These are phyloP conservation scores for Xenopus petersii DNA, from an alignment of 2,797 vertebrate species.

Conservation along the genomic window DNA sequence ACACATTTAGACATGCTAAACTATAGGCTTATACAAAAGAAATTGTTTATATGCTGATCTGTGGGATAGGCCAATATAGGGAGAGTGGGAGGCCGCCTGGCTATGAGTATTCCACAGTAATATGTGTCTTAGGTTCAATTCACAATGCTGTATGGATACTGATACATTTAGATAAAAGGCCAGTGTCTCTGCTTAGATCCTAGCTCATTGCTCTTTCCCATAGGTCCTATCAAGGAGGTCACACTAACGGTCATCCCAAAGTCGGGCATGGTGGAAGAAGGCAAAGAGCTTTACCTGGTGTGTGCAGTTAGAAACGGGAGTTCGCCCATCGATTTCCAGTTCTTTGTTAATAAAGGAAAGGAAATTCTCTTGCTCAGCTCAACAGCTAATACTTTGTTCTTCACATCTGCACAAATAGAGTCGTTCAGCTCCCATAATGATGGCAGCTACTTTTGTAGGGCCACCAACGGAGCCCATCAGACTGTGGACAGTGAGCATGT, in stretches of 20 bases:
- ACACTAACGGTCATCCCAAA: constrained; percentile 29
- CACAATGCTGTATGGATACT: too few species aligned
- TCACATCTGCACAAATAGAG: background rate
- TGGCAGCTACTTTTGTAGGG: constrained; percentile 65
- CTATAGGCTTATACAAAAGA: too few species aligned
- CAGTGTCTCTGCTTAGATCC: background rate
- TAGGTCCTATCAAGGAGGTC: constrained; percentile 60
- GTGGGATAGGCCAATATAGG: too few species aligned
- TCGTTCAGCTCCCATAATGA: constrained; percentile 57
- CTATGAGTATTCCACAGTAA: too few species aligned
- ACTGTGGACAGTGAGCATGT: constrained; percentile 51
- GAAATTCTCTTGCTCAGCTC: constrained; percentile 41
- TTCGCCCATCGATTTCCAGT: constrained; percentile 62
- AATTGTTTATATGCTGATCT: too few species aligned
- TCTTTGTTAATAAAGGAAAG: constrained; percentile 59
- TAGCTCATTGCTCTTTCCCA: constrained; percentile 15
- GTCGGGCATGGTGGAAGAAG: constrained; percentile 60
- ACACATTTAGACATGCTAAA: too few species aligned
- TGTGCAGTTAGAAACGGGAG: constrained; percentile 63
- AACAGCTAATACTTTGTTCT: background rate
- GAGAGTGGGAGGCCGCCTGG: too few species aligned
- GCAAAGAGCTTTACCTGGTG: constrained; percentile 51
- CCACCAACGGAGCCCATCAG: constrained; percentile 60
- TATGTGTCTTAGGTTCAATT: too few species aligned
- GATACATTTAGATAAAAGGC: too few species aligned